These are phyloP conservation scores for Sardina pilchardus DNA, from an alignment of 2,113 vertebrate genomes.

Conservation along the genomic window DNA sequence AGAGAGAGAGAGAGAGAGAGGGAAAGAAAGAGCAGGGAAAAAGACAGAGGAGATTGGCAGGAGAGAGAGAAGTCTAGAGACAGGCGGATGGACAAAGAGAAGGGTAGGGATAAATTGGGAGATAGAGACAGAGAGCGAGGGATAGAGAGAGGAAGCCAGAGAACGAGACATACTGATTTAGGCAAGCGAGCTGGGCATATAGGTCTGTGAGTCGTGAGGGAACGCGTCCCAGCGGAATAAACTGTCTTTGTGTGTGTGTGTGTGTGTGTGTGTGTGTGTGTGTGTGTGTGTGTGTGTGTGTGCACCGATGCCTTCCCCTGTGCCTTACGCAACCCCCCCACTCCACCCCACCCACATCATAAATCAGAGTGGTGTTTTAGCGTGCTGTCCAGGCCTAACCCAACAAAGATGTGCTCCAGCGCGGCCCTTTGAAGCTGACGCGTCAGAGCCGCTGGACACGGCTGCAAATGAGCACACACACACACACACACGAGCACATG, in stretches of 20 bases:
- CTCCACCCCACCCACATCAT: conserved; percentile 16
- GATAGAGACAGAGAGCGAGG: not conserved
- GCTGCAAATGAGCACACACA: not conserved
- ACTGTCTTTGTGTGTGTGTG: not conserved
- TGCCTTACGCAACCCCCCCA: conserved; percentile 23
- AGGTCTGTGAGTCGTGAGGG: conserved; percentile 18
- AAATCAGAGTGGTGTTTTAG: conserved; percentile 38
- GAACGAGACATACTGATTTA: not conserved
- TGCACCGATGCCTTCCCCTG: not conserved
- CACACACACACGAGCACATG: not conserved
- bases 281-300: conserved; percentile 2
- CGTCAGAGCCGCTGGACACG: conserved; percentile 5
- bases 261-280: conserved; percentile 1
- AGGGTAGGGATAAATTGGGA: not conserved
- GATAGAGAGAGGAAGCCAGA: not conserved
- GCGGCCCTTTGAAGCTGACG: conserved; percentile 31
- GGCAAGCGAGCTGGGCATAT: conserved; percentile 6
- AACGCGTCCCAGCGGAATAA: not conserved
- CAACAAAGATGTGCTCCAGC: conserved; percentile 52
- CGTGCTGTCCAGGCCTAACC: conserved; percentile 41
- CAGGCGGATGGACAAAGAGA: not conserved
- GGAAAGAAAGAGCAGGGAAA: too few species aligned
- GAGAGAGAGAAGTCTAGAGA: not conserved
- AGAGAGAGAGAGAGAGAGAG: too few species aligned
- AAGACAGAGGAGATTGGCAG: not conserved